These are phyloP conservation scores for Sebastes oblongus DNA, from an alignment of 2,797 vertebrate genomes.

Conservation along the genomic window DNA sequence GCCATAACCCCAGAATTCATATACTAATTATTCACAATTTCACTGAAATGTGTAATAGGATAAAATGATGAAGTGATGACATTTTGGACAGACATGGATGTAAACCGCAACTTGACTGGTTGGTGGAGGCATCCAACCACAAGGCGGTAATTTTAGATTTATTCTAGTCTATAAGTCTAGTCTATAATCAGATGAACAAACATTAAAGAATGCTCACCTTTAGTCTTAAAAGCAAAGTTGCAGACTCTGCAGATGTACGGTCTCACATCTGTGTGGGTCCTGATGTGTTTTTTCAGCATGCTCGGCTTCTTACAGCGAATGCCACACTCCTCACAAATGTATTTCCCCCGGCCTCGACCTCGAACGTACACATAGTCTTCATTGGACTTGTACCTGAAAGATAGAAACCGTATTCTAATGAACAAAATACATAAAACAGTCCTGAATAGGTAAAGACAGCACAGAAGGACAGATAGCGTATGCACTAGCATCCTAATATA, in stretches of 20 bases:
- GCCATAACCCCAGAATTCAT: no score
- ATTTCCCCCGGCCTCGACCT: slow-evolving; percentile 97
- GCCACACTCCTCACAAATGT: slow-evolving; percentile 99
- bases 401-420: neutral
- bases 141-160: neutral
- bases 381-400: slow-evolving; percentile 94
- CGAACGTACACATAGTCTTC: slow-evolving; percentile 99
- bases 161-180: neutral
- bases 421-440: neutral
- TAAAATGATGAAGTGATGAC: no score
- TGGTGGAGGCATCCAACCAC: no score
- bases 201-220: slow-evolving; percentile 83
- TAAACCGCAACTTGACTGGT: no score
- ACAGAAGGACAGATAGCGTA: neutral
- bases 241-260: slow-evolving; percentile 98
- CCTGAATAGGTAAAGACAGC: neutral
- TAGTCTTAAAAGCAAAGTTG: slow-evolving; percentile 99
- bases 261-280: slow-evolving; percentile 96
- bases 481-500: slow-evolving; percentile 8
- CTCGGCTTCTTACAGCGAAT: slow-evolving; percentile 99
- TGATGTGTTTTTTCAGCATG: slow-evolving; percentile 99
- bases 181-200: no score
- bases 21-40: no score
- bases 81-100: no score
- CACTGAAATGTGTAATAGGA: no score